Percentiles rank a stretch among this genome's conserved stretches.
phyloP scores from a whole-genome alignment of 2,797 vertebrate species.

The Helicolenus hilgendorfi region DNA sequence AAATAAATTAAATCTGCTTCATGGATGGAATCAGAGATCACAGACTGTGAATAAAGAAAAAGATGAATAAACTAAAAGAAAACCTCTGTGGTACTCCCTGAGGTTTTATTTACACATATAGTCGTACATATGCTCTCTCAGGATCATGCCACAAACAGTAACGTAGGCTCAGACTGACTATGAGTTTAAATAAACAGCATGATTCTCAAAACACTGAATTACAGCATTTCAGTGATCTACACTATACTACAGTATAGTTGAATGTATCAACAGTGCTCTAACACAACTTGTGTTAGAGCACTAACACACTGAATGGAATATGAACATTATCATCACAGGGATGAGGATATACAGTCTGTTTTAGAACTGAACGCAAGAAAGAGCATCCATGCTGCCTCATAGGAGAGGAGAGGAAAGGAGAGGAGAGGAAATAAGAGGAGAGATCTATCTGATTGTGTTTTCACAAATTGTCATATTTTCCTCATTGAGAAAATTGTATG shows the following conservation, averaged over 20 bases:
- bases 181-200: too few species aligned
- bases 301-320: neutral
- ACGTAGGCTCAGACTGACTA: too few species aligned
- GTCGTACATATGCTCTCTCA: too few species aligned
- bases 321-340: neutral
- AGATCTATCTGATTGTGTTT: neutral
- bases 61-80: neutral
- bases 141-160: too few species aligned
- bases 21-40: neutral
- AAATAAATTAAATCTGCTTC: conserved; percentile 9
- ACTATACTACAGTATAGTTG: neutral
- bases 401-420: too few species aligned
- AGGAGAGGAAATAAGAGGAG: neutral
- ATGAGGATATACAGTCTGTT: conserved; percentile 25
- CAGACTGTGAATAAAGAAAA: neutral
- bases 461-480: neutral
- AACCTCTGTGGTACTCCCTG: neutral
- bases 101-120: too few species aligned
- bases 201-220: neutral
- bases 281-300: too few species aligned
- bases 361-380: too few species aligned
- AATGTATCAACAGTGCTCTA: neutral
- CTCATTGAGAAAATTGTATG: neutral
- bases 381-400: too few species aligned
- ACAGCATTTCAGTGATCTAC: neutral